Percentiles rank a stretch among this genome's conserved stretches.
Evolutionary conservation across 2,113 vertebrate species (phyloP).

Genomic region (Serilophus lunatus): DNA sequence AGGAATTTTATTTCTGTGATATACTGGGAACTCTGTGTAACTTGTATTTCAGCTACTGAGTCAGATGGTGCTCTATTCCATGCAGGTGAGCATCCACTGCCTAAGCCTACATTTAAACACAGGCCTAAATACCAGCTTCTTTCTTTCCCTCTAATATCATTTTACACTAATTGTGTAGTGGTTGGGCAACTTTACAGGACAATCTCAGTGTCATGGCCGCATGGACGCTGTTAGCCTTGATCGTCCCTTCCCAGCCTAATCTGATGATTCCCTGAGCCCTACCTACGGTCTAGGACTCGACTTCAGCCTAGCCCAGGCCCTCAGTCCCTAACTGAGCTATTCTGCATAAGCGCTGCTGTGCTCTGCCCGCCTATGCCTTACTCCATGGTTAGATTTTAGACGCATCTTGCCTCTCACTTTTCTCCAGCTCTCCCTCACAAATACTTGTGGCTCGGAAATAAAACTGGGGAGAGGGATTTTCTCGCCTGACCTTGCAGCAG

Average conservation of each 20-base stretch:
- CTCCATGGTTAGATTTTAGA: not conserved
- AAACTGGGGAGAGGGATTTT: not conserved
- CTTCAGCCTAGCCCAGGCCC: not conserved
- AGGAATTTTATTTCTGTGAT: not conserved
- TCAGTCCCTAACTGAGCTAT: no score
- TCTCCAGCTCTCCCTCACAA: not conserved
- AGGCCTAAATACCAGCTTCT: not conserved
- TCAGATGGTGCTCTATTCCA: not conserved
- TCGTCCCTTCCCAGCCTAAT: not conserved
- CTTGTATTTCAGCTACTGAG: not conserved
- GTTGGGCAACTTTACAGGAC: not conserved
- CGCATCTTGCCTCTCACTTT: not conserved
- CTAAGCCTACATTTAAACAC: not conserved
- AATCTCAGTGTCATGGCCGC: fast-evolving
- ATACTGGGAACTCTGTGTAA: not conserved
- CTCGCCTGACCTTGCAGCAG: not conserved
- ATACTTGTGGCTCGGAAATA: not conserved
- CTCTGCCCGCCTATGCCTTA: not conserved
- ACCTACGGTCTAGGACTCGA: no score
- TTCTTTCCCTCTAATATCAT: not conserved
- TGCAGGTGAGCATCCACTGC: not conserved
- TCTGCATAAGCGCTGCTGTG: fast-evolving
- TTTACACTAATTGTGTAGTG: not conserved
- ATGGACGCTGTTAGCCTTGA: not conserved
- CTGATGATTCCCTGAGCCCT: not conserved